Base-by-base conservation (phyloP, 2,113 vertebrate genomes). In the Mesitornis unicolor region DNA sequence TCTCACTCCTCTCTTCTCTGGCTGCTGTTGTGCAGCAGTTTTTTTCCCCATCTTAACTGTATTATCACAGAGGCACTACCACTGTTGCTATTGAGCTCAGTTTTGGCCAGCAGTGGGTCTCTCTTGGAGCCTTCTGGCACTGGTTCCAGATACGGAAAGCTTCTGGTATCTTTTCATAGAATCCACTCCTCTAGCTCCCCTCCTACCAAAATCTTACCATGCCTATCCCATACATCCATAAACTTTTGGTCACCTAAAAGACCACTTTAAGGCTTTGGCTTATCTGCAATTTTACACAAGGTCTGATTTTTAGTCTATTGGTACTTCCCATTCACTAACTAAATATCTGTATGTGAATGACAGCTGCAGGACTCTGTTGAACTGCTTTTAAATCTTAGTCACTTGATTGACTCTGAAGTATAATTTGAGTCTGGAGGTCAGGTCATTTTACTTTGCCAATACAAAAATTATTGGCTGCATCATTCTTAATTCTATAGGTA, bases 61-160 rank as follows among this genome's bases (percentile, higher is more conserved):
- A 0, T 84, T 80, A 67, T 10, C 13, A 2, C 16, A 56, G 25
- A 26, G 9, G 9, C 0, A 0, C 33, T 24, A 6, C 45, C 5
- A 20, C 22, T 1, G 2, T 18, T 13, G 5, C 24, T 61, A 14
- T 18, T 48, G 20, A 5, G 8, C 26, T 54, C 5, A 2, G 43
- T 4, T 15, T 76, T 63, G 33, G 18, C 25, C 64, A 26, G 29
- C 0, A 1, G 31, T 13, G 7, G 9, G 3, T 61, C 45, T 3
- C 1, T 33, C 40, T 45, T 33, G 15, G 33, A 50, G 33, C 9
- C 4, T 4, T 10, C 43, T 60, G 42, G 14, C 28, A 35, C 1
- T 65, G 22, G 11, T 9, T 54, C 31, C 65, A 22, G 13, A 50
- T 1, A 5, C 9, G 24, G 18, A 19, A 68, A 17, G 11, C 13